A percentile compares a stretch with the other conserved stretches of the same genome.
Conservation (phyloP, 2,113 vertebrate species). For the Alouatta palliata region DNA sequence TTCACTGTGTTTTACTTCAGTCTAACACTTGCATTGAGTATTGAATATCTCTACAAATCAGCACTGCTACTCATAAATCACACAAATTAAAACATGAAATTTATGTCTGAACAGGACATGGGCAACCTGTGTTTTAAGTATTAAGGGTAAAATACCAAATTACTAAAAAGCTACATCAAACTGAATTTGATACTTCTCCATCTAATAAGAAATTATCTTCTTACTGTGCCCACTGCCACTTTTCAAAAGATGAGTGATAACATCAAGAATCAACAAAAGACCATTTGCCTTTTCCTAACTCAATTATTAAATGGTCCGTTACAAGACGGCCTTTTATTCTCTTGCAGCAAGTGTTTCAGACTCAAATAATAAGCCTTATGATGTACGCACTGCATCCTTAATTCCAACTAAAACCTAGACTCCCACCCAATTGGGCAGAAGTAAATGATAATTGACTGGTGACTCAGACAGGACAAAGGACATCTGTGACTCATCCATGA, state of each 20-base stretch:
- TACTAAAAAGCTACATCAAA: background rate
- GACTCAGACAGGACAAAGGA: background rate
- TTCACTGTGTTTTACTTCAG: background rate
- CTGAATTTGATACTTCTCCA: background rate
- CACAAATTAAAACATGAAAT: background rate
- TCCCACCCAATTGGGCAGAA: slow-evolving; percentile 27
- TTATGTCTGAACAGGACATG: background rate
- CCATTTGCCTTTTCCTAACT: slow-evolving; percentile 31
- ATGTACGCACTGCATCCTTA: slow-evolving; percentile 20
- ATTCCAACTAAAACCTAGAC: slow-evolving; percentile 50
- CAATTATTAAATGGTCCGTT: slow-evolving; percentile 60
- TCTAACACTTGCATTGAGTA: background rate
- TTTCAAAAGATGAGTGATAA: slow-evolving; percentile 40
- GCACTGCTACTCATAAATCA: background rate
- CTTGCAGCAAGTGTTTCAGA: slow-evolving; percentile 28
- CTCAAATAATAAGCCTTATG: slow-evolving; percentile 25
- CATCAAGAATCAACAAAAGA: background rate
- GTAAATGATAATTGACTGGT: slow-evolving; percentile 8
- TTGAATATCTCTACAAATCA: background rate
- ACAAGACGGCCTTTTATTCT: slow-evolving; percentile 35
- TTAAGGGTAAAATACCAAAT: background rate
- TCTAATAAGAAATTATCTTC: background rate
- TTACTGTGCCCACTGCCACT: background rate
- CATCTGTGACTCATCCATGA: slow-evolving; percentile 20
- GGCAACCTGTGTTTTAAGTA: background rate